These are phyloP conservation scores for Odobenus rosmarus DNA, from an alignment of 2,113 vertebrate genomes.

Conservation along the genomic window DNA sequence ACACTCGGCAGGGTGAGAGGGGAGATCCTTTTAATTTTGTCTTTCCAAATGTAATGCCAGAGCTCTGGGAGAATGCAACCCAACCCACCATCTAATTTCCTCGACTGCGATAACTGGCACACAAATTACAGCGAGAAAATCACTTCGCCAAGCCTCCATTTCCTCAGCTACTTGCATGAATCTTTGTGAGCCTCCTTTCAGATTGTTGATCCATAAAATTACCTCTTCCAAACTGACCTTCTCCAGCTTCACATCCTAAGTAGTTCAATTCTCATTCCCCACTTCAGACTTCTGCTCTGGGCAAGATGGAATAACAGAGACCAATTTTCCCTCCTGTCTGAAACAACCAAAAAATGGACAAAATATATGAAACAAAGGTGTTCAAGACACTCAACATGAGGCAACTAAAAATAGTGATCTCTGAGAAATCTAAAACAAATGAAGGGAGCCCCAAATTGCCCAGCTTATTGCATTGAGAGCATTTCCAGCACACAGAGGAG, in stretches of 20 bases:
- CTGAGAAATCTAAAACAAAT: background rate
- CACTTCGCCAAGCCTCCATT: background rate
- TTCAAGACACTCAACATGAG: background rate
- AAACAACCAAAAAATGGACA: background rate
- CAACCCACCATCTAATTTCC: background rate
- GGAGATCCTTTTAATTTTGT: background rate
- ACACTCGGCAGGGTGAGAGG: background rate
- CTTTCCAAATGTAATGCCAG: slow-evolving; percentile 4
- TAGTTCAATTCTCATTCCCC: background rate
- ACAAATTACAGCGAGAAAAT: background rate
- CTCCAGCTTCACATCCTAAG: background rate
- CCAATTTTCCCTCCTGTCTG: background rate
- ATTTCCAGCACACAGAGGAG: background rate
- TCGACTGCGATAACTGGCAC: background rate
- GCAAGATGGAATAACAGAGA: background rate
- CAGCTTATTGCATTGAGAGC: background rate
- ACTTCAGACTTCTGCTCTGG: background rate
- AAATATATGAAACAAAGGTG: background rate
- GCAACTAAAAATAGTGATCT: background rate
- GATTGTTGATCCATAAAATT: background rate
- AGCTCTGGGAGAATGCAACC: background rate
- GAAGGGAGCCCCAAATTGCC: background rate
- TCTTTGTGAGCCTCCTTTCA: background rate
- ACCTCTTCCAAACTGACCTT: background rate
- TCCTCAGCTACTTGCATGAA: background rate